Percentiles rank a stretch among this genome's conserved stretches.
These are phyloP conservation scores for Pangasius macronema DNA, from an alignment of 2,797 vertebrate genomes.

Conservation along the genomic window DNA sequence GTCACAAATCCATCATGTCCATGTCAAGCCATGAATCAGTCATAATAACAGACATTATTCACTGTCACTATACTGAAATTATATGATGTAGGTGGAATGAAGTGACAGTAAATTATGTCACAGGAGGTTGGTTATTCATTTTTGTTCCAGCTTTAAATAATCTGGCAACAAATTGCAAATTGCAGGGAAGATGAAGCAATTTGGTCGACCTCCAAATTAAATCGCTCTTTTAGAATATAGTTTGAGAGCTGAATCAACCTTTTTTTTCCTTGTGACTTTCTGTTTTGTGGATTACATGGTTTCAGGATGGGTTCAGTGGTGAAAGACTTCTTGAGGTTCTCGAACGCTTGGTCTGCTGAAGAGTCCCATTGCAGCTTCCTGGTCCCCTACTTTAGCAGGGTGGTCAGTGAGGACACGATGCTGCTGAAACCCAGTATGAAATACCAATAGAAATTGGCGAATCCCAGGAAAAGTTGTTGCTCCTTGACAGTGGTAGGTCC, in stretches of 20 bases:
- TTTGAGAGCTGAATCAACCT: no score
- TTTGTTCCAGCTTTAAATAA: constrained; percentile 9
- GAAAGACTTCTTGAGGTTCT: no score
- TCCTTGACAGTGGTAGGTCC: no score
- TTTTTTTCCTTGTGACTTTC: neutral
- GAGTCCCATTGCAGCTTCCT: no score
- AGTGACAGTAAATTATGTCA: constrained; percentile 26
- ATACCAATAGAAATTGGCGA: no score
- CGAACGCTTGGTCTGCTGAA: no score
- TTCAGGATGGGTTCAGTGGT: no score
- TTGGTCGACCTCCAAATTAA: constrained; percentile 48
- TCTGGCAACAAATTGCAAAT: neutral
- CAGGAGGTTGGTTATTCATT: constrained; percentile 47
- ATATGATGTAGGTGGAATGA: neutral
- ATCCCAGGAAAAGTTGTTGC: no score
- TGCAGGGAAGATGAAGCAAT: neutral
- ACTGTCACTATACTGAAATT: neutral
- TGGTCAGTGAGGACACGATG: no score
- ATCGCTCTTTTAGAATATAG: constrained; percentile 46
- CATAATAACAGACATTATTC: neutral
- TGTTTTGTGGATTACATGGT: neutral
- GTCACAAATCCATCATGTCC: neutral
- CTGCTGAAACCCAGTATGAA: no score
- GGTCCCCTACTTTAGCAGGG: no score
- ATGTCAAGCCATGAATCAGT: neutral